Percentiles rank a stretch among this genome's conserved stretches.
Conservation (phyloP, 2,113 vertebrate species). For the Salvator merianae region DNA sequence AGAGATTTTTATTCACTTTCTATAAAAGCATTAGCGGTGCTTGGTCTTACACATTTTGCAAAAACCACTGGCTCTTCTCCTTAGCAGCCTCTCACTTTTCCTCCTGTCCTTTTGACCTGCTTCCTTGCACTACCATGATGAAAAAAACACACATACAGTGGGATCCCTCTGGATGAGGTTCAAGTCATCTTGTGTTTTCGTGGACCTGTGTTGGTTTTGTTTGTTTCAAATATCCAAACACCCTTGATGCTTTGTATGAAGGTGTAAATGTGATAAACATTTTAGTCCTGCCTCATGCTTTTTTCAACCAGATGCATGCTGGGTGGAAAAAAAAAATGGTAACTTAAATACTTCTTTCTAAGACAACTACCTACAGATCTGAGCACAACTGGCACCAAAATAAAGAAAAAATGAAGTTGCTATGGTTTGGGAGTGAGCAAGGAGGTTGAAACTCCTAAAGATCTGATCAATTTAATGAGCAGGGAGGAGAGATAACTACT, state of each 20-base stretch:
- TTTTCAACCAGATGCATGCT: not conserved
- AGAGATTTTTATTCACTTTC: constrained; percentile 28
- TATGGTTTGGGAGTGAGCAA: no score
- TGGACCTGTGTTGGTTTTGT: not conserved
- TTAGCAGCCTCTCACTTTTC: constrained; percentile 11
- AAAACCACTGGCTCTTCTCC: constrained; percentile 24
- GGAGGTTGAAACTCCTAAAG: no score
- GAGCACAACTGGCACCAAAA: no score
- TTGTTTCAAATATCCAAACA: not conserved
- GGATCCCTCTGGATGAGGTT: not conserved
- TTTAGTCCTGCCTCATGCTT: not conserved
- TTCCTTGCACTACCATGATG: constrained; percentile 13
- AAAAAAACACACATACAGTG: not conserved
- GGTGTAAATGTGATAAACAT: not conserved
- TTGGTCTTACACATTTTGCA: constrained; percentile 52
- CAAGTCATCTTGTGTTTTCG: not conserved
- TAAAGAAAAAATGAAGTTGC: no score
- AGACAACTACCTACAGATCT: no score
- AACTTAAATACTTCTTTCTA: no score
- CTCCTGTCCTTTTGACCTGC: constrained; percentile 25
- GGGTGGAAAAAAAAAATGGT: not conserved
- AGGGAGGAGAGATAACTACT: no score
- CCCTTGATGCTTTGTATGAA: not conserved
- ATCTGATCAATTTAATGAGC: no score
- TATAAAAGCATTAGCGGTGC: constrained; percentile 12